Evolutionary conservation across 1,140 invertebrate genomes (phyloP).

Genomic region (Aphidius gifuensis): DNA sequence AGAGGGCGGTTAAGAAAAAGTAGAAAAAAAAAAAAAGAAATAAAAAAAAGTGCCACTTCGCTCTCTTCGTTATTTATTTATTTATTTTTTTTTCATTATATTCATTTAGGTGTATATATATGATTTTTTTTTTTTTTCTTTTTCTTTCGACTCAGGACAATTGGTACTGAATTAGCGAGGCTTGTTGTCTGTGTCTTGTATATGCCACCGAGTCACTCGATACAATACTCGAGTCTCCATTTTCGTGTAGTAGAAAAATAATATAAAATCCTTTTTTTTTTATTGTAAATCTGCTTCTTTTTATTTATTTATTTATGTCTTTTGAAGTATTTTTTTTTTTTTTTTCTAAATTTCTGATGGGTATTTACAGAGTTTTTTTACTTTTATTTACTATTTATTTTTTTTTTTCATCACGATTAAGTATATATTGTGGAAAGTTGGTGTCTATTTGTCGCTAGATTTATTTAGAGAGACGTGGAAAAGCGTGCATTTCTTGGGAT

Average conservation of each 20-base stretch:
- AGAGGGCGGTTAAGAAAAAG: constrained; percentile 3
- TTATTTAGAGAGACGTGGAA: constrained; percentile 7
- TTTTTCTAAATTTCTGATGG: too few relatives aligned
- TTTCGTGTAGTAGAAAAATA: background rate
- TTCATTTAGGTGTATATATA: background rate
- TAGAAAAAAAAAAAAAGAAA: background rate
- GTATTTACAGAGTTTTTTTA: too few relatives aligned
- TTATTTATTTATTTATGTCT: too few relatives aligned
- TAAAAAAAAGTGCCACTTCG: too few relatives aligned
- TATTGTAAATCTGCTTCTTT: background rate
- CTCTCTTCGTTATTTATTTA: too few relatives aligned
- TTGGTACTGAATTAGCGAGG: constrained; percentile 12
- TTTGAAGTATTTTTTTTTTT: too few relatives aligned
- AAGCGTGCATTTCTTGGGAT: constrained; percentile 12
- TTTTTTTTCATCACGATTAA: constrained; percentile 2
- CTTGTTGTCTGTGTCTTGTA: constrained; percentile 3
- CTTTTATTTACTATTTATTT: too few relatives aligned
- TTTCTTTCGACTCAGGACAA: constrained; percentile 8
- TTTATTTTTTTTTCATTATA: too few relatives aligned
- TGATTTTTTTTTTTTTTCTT: background rate
- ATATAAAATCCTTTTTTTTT: background rate
- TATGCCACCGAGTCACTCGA: constrained; percentile 6
- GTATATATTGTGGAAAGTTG: background rate
- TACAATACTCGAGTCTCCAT: constrained; percentile 6
- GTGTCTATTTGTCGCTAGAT: background rate